phyloP scores from a whole-genome alignment of 2,113 vertebrate genomes.

The Isurus oxyrinchus region DNA sequence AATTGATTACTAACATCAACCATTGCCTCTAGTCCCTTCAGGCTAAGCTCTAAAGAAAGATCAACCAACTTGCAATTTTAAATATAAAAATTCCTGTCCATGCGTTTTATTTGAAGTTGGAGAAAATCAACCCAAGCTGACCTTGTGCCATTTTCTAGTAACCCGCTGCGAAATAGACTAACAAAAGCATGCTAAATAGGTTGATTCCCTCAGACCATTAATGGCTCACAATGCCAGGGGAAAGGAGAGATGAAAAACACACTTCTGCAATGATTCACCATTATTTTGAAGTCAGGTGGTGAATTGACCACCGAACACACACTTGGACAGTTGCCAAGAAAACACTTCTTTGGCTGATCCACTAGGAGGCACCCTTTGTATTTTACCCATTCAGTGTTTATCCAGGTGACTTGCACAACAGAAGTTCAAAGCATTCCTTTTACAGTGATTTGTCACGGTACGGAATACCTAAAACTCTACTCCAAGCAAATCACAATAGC shows the following conservation, averaged over 20 bases:
- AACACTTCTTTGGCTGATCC: neutral
- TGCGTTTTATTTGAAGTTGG: neutral
- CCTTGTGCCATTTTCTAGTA: neutral
- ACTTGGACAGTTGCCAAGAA: neutral
- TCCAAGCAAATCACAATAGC: neutral
- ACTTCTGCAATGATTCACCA: neutral
- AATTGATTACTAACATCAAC: neutral
- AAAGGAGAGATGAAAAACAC: neutral
- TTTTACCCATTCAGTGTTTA: neutral
- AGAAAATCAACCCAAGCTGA: neutral
- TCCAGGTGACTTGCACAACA: neutral
- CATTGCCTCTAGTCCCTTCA: neutral
- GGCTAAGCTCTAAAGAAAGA: neutral
- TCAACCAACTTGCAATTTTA: neutral
- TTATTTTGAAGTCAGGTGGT: neutral
- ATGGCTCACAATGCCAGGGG: neutral
- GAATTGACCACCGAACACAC: neutral
- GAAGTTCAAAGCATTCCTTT: neutral
- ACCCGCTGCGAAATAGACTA: neutral
- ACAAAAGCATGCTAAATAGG: neutral
- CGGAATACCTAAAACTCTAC: neutral
- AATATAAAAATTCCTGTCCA: neutral
- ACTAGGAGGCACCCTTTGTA: neutral
- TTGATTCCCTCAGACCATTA: neutral
- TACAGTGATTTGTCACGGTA: neutral